A percentile compares a stretch with the other conserved stretches of the same genome.
Conservation (phyloP, 2,797 vertebrate genomes). For the Huso huso region DNA sequence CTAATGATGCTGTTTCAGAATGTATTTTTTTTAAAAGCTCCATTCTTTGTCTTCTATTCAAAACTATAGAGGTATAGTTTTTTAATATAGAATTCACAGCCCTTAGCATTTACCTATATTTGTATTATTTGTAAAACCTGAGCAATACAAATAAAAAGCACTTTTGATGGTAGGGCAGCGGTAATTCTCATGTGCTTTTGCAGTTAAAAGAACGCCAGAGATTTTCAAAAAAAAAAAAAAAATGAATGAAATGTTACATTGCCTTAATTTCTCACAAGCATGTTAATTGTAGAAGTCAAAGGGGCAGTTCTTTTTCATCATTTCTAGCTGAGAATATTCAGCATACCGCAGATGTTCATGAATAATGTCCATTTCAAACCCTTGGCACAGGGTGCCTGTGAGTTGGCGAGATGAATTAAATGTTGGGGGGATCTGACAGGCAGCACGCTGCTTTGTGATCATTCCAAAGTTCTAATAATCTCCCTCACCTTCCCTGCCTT, state of each 20-base stretch:
- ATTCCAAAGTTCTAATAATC: conserved; percentile 99
- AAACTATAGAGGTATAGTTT: not conserved
- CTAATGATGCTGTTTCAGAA: no score
- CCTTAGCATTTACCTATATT: not conserved
- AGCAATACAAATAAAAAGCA: not conserved
- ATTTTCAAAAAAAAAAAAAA: not conserved
- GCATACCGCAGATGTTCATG: conserved; percentile 95
- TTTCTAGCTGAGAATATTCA: conserved; percentile 76
- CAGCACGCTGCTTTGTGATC: conserved; percentile 98
- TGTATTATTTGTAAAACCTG: not conserved
- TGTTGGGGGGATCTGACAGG: conserved; percentile 98
- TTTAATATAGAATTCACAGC: conserved; percentile 1
- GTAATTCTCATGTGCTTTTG: not conserved
- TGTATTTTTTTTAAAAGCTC: no score
- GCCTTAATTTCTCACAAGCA: conserved; percentile 63
- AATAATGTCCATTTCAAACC: conserved; percentile 97
- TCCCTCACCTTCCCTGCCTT: conserved; percentile 99
- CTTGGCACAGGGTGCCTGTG: conserved; percentile 61
- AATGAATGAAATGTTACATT: conserved; percentile 18
- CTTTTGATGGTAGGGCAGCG: not conserved
- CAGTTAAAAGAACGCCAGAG: conserved; percentile 7
- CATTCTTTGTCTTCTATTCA: no score
- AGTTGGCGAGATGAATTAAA: conserved; percentile 96
- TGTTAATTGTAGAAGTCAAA: conserved; percentile 87
- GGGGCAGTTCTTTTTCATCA: conserved; percentile 76